Evolutionary conservation across 2,113 vertebrate species (phyloP).

Genomic region (Canis aureus): DNA sequence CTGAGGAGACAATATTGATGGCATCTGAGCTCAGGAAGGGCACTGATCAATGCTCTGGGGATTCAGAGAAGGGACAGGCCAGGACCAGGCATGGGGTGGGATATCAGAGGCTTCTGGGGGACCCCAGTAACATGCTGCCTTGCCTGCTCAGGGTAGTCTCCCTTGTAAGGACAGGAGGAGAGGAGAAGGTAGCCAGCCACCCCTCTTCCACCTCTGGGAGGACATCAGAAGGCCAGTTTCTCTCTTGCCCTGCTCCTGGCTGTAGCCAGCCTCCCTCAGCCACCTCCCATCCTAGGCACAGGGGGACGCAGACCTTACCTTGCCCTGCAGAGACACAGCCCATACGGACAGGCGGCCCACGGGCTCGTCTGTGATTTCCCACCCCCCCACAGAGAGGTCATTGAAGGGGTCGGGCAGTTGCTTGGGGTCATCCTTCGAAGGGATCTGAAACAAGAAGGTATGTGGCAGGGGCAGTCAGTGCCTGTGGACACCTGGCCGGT

Average conservation of each 20-base stretch:
- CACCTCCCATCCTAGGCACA: not conserved
- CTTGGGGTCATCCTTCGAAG: conserved; percentile 87
- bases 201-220: not conserved
- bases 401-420: conserved; percentile 95
- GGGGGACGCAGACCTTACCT: conserved; percentile 86
- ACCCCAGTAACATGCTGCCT: not conserved
- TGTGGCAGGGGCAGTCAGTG: not conserved
- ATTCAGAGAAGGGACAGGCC: not conserved
- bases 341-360: conserved; percentile 94
- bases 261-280: not conserved
- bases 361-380: conserved; percentile 96
- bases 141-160: not conserved
- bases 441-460: conserved; percentile 88
- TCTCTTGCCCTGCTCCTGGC: not conserved
- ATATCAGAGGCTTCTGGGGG: not conserved
- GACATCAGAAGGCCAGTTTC: accelerated
- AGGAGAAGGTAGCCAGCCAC: not conserved
- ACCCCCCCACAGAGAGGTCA: conserved; percentile 96
- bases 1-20: not conserved
- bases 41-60: not conserved
- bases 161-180: not conserved
- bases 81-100: not conserved
- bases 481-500: not conserved
- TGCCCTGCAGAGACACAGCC: conserved; percentile 96
- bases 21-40: not conserved